These are phyloP conservation scores for Ectobius pallidus DNA, from an alignment of 2,888 invertebrate species.

Conservation along the genomic window DNA sequence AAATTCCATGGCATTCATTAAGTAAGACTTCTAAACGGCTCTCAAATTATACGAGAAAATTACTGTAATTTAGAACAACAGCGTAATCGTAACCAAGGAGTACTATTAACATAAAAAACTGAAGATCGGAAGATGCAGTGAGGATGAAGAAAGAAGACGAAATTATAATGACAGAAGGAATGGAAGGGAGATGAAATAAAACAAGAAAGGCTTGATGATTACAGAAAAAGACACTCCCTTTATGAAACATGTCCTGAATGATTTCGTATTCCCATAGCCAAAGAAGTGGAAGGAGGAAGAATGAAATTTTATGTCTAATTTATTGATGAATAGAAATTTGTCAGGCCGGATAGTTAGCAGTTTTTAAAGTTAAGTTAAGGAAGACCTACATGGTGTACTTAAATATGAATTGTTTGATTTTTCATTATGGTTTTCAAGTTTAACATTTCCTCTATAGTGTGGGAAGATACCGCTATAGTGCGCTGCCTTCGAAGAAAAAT, in stretches of 20 bases:
- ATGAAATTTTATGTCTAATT: not conserved
- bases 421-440: too few species aligned
- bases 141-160: not conserved
- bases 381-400: not conserved
- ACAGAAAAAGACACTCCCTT: not conserved
- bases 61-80: slow-evolving; percentile 22
- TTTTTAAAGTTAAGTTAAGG: not conserved
- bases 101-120: slow-evolving; percentile 23
- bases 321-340: not conserved
- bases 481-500: too few species aligned
- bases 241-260: not conserved
- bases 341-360: not conserved
- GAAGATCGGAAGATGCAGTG: slow-evolving; percentile 4
- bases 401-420: not conserved
- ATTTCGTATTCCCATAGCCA: slow-evolving; percentile 4
- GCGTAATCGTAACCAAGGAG: slow-evolving; percentile 32
- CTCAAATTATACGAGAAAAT: slow-evolving; percentile 35
- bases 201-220: not conserved
- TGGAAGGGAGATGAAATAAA: slow-evolving; percentile 10
- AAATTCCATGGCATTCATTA: slow-evolving; percentile 11
- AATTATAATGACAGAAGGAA: slow-evolving; percentile 15
- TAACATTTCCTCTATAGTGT: too few species aligned
- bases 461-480: too few species aligned
- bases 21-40: slow-evolving; percentile 24
- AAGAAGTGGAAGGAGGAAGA: not conserved